phyloP scores from a whole-genome alignment of 1,140 invertebrate species.

The Argopecten irradians region DNA sequence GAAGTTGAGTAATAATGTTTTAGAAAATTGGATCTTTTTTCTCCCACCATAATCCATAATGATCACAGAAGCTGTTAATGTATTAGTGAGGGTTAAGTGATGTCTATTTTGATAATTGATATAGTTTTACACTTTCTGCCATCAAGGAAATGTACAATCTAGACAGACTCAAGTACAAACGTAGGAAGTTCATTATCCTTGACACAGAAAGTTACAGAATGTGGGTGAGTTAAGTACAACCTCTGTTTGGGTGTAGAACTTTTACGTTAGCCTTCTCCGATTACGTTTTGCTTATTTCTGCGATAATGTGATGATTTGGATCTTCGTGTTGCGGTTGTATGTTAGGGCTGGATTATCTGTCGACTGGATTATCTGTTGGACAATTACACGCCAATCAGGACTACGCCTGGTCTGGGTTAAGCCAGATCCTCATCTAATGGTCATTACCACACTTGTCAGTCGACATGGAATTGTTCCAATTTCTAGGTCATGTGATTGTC shows the following conservation, averaged over 20 bases:
- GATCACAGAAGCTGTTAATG: background rate
- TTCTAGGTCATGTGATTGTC: slow-evolving; percentile 16
- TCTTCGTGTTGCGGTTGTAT: background rate
- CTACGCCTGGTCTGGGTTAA: slow-evolving; percentile 12
- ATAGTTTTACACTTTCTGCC: background rate
- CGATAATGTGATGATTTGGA: background rate
- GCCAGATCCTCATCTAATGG: background rate
- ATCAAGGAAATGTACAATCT: background rate
- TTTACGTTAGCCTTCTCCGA: background rate
- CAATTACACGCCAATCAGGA: background rate
- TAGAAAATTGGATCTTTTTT: background rate
- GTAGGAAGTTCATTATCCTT: background rate
- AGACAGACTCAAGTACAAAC: slow-evolving; percentile 16
- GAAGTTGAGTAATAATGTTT: background rate
- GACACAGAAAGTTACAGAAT: background rate
- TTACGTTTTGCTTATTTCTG: background rate
- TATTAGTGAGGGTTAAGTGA: background rate
- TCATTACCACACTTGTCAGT: slow-evolving; percentile 16
- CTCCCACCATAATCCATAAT: background rate
- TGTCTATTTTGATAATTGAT: background rate
- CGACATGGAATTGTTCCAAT: background rate
- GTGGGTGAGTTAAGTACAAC: background rate
- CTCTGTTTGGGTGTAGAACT: slow-evolving; percentile 1
- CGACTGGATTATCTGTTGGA: background rate
- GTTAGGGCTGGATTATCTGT: background rate